phyloP scores from a whole-genome alignment of 2,797 vertebrate genomes.

The Prunella strophiata region DNA sequence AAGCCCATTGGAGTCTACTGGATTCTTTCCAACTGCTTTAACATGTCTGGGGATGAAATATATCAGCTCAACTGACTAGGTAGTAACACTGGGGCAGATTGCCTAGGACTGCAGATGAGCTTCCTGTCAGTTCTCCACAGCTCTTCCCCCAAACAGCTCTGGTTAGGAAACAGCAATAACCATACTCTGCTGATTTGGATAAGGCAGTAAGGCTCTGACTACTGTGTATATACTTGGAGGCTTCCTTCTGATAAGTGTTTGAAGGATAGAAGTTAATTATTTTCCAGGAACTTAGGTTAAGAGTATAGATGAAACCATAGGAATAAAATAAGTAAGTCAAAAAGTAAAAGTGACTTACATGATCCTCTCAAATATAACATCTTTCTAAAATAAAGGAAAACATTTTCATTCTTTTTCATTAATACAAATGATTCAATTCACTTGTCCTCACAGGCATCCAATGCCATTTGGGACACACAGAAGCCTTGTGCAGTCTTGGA shows the following conservation, averaged over 20 bases:
- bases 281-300: neutral
- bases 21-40: slow-evolving; percentile 33
- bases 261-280: neutral
- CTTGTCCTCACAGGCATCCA: neutral
- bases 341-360: neutral
- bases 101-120: neutral
- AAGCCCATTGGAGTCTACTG: slow-evolving; percentile 3
- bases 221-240: neutral
- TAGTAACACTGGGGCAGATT: neutral
- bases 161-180: neutral
- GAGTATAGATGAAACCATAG: neutral
- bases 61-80: neutral
- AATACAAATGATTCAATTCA: neutral
- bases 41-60: slow-evolving; percentile 1
- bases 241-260: neutral
- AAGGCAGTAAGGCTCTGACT: neutral
- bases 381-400: neutral
- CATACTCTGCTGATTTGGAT: neutral
- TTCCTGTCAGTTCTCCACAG: neutral
- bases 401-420: neutral
- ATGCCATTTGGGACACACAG: neutral
- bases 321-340: neutral
- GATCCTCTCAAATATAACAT: neutral
- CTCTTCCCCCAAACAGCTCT: neutral
- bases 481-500: neutral